phyloP scores from a whole-genome alignment of 2,888 invertebrate genomes.

The Achlya flavicornis region DNA sequence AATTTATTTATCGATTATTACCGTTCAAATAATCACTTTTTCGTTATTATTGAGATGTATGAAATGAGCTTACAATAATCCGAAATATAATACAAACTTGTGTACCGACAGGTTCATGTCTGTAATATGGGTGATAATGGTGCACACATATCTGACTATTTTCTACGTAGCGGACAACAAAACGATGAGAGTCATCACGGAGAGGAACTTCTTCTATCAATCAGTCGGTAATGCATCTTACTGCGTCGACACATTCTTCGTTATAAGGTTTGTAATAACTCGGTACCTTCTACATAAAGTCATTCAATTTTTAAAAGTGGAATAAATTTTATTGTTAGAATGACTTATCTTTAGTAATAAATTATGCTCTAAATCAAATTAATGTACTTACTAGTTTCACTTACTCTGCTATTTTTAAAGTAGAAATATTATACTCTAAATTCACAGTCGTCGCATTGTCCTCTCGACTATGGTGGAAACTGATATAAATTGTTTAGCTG shows the following conservation, averaged over 20 bases:
- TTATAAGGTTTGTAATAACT: conserved; percentile 84
- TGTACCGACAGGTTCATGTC: conserved; percentile 85
- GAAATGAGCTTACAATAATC: too few species aligned
- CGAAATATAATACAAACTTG: not conserved
- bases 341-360: conserved; percentile 21
- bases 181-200: conserved; percentile 88
- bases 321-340: not conserved
- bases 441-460: not conserved
- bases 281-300: not conserved
- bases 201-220: conserved; percentile 91
- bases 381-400: conserved; percentile 23
- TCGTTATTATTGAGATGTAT: too few species aligned
- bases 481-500: not conserved
- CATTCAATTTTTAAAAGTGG: too few species aligned
- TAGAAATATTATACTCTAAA: not conserved
- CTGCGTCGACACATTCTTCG: conserved; percentile 94
- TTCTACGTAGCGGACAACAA: conserved; percentile 91
- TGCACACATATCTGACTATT: conserved; percentile 92
- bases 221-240: conserved; percentile 93
- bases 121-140: conserved; percentile 92
- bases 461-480: too few species aligned
- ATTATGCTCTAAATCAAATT: conserved; percentile 26
- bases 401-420: conserved; percentile 14
- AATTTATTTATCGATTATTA: not conserved
- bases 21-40: too few species aligned